phyloP scores from a whole-genome alignment of 2,888 invertebrate genomes.

The Tortrix viridana region DNA sequence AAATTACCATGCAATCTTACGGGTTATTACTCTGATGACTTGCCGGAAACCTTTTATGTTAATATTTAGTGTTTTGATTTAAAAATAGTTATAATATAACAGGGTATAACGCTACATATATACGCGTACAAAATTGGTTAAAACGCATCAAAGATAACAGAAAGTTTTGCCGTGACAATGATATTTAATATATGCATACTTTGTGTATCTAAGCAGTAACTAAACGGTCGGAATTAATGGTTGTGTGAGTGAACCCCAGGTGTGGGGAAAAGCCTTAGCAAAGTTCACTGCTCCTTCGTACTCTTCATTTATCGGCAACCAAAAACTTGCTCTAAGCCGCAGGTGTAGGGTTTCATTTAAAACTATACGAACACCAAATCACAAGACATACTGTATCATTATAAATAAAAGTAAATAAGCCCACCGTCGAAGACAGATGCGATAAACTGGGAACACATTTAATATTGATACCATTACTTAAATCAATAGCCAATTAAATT shows the following conservation, averaged over 20 bases:
- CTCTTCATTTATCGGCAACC: constrained; percentile 51
- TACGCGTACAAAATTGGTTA: neutral
- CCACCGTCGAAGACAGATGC: constrained; percentile 54
- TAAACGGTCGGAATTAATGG: constrained; percentile 74
- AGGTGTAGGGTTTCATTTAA: constrained; percentile 45
- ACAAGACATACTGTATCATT: constrained; percentile 61
- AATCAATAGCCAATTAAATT: neutral
- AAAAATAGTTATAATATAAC: neutral
- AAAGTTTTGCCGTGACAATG: constrained; percentile 48
- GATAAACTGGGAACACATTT: constrained; percentile 36
- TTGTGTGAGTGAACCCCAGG: constrained; percentile 77
- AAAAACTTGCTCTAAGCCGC: constrained; percentile 57
- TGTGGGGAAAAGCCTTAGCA: constrained; percentile 72
- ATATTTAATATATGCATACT: constrained; percentile 59
- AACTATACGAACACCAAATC: constrained; percentile 45
- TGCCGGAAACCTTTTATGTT: constrained; percentile 48
- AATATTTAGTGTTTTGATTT: constrained; percentile 14
- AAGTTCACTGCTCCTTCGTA: constrained; percentile 79
- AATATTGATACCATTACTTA: neutral
- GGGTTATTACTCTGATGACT: constrained; percentile 62
- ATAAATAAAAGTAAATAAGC: constrained; percentile 59
- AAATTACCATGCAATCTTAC: constrained; percentile 58
- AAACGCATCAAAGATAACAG: neutral
- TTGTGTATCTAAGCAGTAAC: constrained; percentile 64
- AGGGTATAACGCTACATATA: too few species aligned